These are phyloP conservation scores for Urophycis tenuis DNA, from an alignment of 2,797 vertebrate species.

Conservation along the genomic window DNA sequence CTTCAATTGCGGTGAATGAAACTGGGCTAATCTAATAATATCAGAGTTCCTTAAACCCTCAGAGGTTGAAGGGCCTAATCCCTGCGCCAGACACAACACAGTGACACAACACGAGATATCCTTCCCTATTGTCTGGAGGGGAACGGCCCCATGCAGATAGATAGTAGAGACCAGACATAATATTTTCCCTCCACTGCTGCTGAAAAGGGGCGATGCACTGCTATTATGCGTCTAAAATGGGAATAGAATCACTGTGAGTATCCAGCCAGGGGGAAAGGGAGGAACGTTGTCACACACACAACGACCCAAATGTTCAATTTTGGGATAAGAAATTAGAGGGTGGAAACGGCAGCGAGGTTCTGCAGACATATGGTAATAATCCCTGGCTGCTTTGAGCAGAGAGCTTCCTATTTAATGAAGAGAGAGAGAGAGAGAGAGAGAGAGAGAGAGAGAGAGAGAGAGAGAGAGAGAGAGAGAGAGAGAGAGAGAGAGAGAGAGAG, in stretches of 20 bases:
- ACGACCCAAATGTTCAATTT: slow-evolving; percentile 77
- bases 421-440: no score
- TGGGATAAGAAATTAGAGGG: slow-evolving; percentile 80
- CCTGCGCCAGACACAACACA: slow-evolving; percentile 10
- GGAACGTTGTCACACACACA: slow-evolving; percentile 57
- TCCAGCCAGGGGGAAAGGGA: slow-evolving; percentile 56
- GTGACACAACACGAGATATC: slow-evolving; percentile 18
- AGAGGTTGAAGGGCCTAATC: background rate
- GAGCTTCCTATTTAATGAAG: slow-evolving; percentile 70
- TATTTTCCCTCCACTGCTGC: slow-evolving; percentile 41
- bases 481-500: no score
- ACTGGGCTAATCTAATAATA: background rate
- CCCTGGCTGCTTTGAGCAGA: slow-evolving; percentile 37
- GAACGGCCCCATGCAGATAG: slow-evolving; percentile 44
- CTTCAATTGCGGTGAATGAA: background rate
- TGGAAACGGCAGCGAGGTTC: slow-evolving; percentile 63
- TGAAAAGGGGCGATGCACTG: slow-evolving; percentile 46
- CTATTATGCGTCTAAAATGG: slow-evolving; percentile 58
- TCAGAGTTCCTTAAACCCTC: background rate
- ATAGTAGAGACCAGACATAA: slow-evolving; percentile 38
- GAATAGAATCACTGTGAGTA: slow-evolving; percentile 67
- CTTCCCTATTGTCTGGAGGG: slow-evolving; percentile 37
- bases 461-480: no score
- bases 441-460: no score
- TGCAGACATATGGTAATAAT: slow-evolving; percentile 78